Evolutionary conservation across 2,797 vertebrate genomes (phyloP), one percentile per base, ranked within the genome.

Genomic region (Salmo trutta): DNA sequence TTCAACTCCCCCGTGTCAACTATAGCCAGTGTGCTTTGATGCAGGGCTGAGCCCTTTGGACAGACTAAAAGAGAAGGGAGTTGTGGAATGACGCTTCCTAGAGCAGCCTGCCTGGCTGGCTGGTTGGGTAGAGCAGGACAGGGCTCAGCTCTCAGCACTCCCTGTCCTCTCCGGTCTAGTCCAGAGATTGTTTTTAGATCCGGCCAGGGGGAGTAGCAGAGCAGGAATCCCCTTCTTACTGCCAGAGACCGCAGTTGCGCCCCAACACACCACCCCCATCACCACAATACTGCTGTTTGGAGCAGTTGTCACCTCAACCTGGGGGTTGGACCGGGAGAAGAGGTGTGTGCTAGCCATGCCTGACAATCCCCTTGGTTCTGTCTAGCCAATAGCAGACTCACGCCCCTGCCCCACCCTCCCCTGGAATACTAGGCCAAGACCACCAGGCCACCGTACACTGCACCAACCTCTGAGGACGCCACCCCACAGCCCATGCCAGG

Each of bases 181-280:
- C 62, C 70, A 14, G 59, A 59, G 81, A 83, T 84, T 90, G 85
- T 90, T 89, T 91, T 87, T 88, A 88, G 87, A 84, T 81, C 67
- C 7, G 59, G n/a, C 86, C 79, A 72, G 51, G 76, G 85, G 33
- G 47, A 74, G 81, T 21, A 62, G 59, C 21, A 21, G n/a, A 21
- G 70, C 77, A 84, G 85, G 80, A 81, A 77, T 85, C 80, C 77
- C 77, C 82, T 77, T 79, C 54, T 82, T 71, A 71, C 74, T 75
- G 74, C 24, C n/a, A n/a, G 77, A 79, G 29, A 59, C 83, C 79
- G 79, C 77, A 84, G 78, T 62, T 10, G 71, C 24, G 67, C 33
- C 65, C 41, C 75, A 70, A 77, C 70, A 71, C 70, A 64, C 56
- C 33, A 33, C 33, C 7, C 31, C 31, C 36, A 0, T 29, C 69